phyloP scores from a whole-genome alignment of 2,888 invertebrate species.

The Opisthograptis luteolata region DNA sequence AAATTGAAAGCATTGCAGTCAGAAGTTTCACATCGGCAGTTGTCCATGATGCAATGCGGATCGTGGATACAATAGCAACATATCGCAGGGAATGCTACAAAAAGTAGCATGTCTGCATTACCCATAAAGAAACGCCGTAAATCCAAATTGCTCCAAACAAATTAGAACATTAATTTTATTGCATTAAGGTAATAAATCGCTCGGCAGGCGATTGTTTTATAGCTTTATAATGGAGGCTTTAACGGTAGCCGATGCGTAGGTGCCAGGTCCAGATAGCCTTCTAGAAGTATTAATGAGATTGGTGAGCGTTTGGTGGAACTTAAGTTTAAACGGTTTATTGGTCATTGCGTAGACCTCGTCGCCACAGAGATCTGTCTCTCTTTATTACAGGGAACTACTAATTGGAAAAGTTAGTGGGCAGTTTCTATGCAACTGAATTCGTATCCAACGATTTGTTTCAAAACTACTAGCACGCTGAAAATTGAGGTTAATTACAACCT shows the following conservation, averaged over 20 bases:
- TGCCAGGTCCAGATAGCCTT: constrained; percentile 45
- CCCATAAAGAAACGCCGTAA: constrained; percentile 63
- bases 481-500: too few species aligned
- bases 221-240: constrained; percentile 65
- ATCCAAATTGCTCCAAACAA: constrained; percentile 69
- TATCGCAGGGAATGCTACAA: constrained; percentile 29
- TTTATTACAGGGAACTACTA: neutral
- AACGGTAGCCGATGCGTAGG: constrained; percentile 61
- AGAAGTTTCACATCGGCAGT: neutral
- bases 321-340: constrained; percentile 10
- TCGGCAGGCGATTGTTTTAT: constrained; percentile 67
- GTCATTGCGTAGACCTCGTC: neutral
- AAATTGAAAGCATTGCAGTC: neutral
- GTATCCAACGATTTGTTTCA: too few species aligned
- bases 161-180: constrained; percentile 79
- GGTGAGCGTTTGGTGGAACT: constrained; percentile 16
- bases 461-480: too few species aligned
- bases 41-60: constrained; percentile 7
- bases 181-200: constrained; percentile 73
- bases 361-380: neutral
- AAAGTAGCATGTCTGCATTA: constrained; percentile 23
- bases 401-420: neutral
- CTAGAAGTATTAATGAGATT: constrained; percentile 44
- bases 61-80: constrained; percentile 13
- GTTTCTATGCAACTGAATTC: neutral